Base-by-base conservation (phyloP, 2,113 vertebrate genomes). In the Oceanodroma tethys region DNA sequence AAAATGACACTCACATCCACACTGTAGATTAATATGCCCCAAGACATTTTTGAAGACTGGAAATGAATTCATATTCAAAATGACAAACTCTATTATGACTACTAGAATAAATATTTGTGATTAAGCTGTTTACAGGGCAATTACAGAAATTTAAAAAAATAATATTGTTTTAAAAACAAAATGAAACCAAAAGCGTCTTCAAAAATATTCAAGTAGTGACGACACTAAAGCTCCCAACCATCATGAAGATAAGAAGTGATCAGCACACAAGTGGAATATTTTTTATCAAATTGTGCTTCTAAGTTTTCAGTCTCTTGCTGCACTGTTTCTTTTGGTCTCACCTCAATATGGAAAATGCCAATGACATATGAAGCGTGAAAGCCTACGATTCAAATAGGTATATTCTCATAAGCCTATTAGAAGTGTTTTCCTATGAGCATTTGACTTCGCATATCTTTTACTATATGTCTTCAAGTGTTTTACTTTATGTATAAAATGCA, bases 21-120 rank as follows among this genome's bases (percentile, higher is more conserved):
- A 18, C 36, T 59, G 53, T 36, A 89, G 42, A 94, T 91, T 86
- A 91, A 81, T 42, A 65, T 40, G 55, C 78, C 81, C 29, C 42
- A 81, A 93, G 84, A 93, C 26, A 86, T 80, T 94, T 87, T 47
- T 88, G 63, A 95, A 79, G 55, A 82, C 59, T 73, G 38, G 42
- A 82, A 96, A 95, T 55, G 0, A 94, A 87, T 85, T 95, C 53
- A 76, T 90, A 94, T 90, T 93, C n/a, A 63, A 91, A 95, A 66
- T 70, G 0, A 85, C 93, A 95, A 94, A 80, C n/a, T 94, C 40
- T 85, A 11, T 82, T 91, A 80, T 18, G 23, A 89, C n/a, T 62
- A 58, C 36, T 34, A 45, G n/a, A 94, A 82, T 67, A 91, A 75
- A 47, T 40, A 80, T n/a, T 91, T 82, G 48, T 40, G 91, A 84